Conservation (phyloP, 2,888 invertebrate species). For the Mylabris sibirica region DNA sequence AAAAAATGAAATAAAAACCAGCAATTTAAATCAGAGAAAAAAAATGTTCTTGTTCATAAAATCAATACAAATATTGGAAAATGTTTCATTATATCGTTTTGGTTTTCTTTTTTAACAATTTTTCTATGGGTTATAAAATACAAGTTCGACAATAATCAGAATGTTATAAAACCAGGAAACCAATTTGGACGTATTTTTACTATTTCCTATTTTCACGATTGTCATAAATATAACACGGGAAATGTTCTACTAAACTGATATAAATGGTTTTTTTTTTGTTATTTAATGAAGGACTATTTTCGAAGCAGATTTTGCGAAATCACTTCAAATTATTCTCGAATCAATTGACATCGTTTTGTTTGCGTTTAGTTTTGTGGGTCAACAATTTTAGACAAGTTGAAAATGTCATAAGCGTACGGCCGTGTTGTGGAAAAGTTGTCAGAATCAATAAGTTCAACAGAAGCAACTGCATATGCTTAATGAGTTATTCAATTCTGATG, state of each 20-base stretch:
- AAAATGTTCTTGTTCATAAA: neutral
- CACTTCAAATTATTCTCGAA: conserved; percentile 8
- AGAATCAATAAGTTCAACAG: no score
- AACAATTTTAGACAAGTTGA: neutral
- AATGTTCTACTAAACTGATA: conserved; percentile 9
- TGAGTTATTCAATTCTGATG: no score
- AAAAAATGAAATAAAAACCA: neutral
- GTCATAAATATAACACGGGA: neutral
- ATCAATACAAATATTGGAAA: neutral
- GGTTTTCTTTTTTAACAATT: neutral
- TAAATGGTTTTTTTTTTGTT: neutral
- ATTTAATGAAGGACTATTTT: neutral
- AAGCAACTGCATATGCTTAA: no score
- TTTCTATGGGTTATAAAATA: neutral
- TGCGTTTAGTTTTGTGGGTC: neutral
- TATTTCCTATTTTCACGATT: conserved; percentile 10
- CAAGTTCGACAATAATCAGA: neutral
- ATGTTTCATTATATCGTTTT: neutral
- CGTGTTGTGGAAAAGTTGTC: no score
- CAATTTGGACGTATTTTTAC: conserved; percentile 22
- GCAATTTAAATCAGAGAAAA: no score
- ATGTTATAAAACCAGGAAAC: conserved; percentile 25
- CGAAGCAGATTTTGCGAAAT: neutral
- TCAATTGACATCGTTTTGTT: neutral
- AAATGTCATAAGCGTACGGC: neutral